A percentile compares a stretch with the other conserved stretches of the same genome.
Conservation (phyloP, 2,113 vertebrate genomes). For the Crocuta crocuta region DNA sequence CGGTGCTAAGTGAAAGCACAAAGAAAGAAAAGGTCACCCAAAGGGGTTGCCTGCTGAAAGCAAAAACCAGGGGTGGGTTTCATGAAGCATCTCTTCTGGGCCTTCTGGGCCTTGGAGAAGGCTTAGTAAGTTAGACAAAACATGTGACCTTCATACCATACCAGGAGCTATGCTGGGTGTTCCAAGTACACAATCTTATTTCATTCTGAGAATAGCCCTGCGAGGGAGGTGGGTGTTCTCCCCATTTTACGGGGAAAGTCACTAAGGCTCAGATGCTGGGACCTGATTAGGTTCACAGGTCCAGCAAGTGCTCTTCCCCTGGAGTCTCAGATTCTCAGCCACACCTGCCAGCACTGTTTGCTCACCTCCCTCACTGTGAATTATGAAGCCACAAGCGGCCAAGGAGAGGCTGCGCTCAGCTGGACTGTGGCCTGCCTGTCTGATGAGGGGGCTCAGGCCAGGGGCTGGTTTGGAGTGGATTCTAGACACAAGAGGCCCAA, state of each 20-base stretch:
- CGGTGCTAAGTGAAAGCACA: not conserved
- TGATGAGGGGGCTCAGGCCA: not conserved
- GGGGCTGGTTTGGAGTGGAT: not conserved
- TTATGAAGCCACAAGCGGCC: not conserved
- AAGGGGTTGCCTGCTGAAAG: not conserved
- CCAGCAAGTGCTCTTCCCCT: not conserved
- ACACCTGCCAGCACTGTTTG: rapidly evolving
- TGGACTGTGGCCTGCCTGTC: not conserved
- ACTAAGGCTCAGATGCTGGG: not conserved
- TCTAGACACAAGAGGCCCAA: not conserved
- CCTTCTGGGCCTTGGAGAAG: not conserved
- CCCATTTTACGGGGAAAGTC: not conserved
- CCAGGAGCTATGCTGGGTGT: not conserved
- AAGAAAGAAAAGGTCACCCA: not conserved
- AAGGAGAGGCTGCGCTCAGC: not conserved
- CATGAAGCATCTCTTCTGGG: not conserved
- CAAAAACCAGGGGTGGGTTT: not conserved
- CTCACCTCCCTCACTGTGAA: not conserved
- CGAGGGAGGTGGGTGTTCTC: not conserved
- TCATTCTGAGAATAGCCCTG: not conserved
- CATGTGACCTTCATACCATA: too few relatives aligned
- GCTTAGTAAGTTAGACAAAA: not conserved
- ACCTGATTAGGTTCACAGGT: not conserved
- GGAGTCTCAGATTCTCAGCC: too few relatives aligned
- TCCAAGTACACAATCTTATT: not conserved